Evolutionary conservation across 2,113 vertebrate species (phyloP).

Genomic region (Lepidiolamprologus cunningtoni): DNA sequence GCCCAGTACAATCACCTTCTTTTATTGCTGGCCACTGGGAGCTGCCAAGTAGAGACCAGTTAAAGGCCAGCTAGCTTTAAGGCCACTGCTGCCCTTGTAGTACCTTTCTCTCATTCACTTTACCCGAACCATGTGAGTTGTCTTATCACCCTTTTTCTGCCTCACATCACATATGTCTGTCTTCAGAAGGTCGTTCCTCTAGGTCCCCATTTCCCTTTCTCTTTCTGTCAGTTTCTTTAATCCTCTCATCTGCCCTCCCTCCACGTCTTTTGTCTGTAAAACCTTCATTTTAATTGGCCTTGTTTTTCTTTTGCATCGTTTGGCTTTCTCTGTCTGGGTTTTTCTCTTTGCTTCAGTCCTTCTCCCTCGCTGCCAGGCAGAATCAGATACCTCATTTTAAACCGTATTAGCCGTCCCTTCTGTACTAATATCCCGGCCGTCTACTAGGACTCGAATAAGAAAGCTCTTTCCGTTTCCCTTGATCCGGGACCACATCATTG

Average conservation of each 20-base stretch:
- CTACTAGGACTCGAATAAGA: neutral
- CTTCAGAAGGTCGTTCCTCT: neutral
- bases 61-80: neutral
- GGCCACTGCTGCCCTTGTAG: neutral
- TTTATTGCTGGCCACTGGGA: neutral
- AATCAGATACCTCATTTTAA: constrained; percentile 6
- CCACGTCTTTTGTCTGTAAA: neutral
- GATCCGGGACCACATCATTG: constrained; percentile 3
- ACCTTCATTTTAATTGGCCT: constrained; percentile 30
- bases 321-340: neutral
- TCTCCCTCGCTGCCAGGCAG: neutral
- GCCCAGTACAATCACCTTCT: neutral
- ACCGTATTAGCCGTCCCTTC: neutral
- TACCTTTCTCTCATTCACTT: neutral
- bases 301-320: constrained; percentile 19
- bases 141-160: neutral
- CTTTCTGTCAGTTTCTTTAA: neutral
- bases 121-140: neutral
- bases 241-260: neutral
- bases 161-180: neutral
- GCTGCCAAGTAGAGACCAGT: neutral
- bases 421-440: neutral
- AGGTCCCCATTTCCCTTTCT: neutral
- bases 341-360: neutral
- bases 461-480: neutral